phyloP scores from a whole-genome alignment of 2,888 invertebrate genomes.

The Drosophila setosimentum region DNA sequence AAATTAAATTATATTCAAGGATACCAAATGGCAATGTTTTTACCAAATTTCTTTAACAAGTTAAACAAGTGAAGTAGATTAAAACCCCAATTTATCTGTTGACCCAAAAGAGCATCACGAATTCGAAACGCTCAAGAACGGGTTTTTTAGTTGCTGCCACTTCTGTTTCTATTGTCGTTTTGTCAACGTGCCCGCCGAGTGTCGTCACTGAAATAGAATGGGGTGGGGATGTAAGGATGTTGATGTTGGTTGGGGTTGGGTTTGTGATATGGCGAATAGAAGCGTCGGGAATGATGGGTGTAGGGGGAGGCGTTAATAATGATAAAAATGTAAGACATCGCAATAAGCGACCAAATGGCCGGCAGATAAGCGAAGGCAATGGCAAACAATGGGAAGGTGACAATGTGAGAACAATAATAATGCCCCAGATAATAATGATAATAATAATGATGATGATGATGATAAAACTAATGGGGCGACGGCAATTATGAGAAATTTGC shows the following conservation, averaged over 20 bases:
- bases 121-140: slow-evolving; percentile 2
- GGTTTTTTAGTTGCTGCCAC: slow-evolving; percentile 19
- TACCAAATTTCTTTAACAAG: neutral
- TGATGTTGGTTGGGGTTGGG: slow-evolving; percentile 1
- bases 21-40: neutral
- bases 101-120: slow-evolving; percentile 15
- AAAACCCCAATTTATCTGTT: neutral
- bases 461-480: slow-evolving; percentile 75
- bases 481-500: slow-evolving; percentile 71
- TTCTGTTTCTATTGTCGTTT: slow-evolving; percentile 69
- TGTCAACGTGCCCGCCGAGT: slow-evolving; percentile 76
- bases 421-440: slow-evolving; percentile 54
- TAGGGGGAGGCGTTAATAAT: slow-evolving; percentile 57
- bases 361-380: slow-evolving; percentile 60
- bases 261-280: slow-evolving; percentile 20
- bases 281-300: slow-evolving; percentile 11
- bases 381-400: slow-evolving; percentile 62
- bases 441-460: slow-evolving; percentile 33
- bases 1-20: neutral
- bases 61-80: neutral
- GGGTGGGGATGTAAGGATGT: slow-evolving; percentile 2
- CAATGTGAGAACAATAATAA: slow-evolving; percentile 74
- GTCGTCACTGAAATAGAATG: slow-evolving; percentile 59
- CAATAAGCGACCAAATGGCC: slow-evolving; percentile 73
- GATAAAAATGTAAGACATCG: slow-evolving; percentile 80